These are phyloP conservation scores for Alethe diademata DNA, from an alignment of 2,113 vertebrate genomes.

Conservation along the genomic window DNA sequence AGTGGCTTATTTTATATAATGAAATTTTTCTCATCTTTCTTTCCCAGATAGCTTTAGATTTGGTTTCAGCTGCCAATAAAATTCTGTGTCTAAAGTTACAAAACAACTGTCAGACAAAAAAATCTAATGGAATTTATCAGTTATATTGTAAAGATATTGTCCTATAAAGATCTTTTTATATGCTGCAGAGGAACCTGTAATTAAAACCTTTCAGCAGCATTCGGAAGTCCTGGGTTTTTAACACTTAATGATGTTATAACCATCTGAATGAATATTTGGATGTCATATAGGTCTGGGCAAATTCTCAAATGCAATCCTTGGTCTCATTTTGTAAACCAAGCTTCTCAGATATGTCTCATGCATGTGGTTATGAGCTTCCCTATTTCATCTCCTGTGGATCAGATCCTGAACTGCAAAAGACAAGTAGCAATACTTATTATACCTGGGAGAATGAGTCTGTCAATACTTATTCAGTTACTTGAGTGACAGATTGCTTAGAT, in stretches of 20 bases:
- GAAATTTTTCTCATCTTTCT: not conserved
- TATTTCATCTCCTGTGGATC: not conserved
- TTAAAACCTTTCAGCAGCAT: not conserved
- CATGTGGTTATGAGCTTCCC: not conserved
- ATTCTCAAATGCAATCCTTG: not conserved
- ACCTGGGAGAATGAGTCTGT: not conserved
- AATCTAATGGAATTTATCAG: not conserved
- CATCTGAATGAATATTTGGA: not conserved
- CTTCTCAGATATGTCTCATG: not conserved
- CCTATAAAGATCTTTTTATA: not conserved
- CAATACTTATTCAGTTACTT: not conserved
- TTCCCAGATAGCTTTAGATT: not conserved
- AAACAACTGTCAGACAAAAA: not conserved
- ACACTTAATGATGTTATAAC: not conserved
- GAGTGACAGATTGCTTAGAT: not conserved
- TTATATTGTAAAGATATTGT: not conserved
- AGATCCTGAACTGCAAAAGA: not conserved
- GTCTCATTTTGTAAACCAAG: not conserved
- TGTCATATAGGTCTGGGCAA: not conserved
- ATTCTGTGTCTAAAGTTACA: not conserved
- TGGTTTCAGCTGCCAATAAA: constrained; percentile 3
- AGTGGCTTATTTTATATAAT: constrained; percentile 2
- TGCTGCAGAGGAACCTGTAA: not conserved
- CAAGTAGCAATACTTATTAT: not conserved
- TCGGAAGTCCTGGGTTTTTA: not conserved